Conservation (phyloP, 2,888 invertebrate species). For the Alviniconcha strummeri region DNA sequence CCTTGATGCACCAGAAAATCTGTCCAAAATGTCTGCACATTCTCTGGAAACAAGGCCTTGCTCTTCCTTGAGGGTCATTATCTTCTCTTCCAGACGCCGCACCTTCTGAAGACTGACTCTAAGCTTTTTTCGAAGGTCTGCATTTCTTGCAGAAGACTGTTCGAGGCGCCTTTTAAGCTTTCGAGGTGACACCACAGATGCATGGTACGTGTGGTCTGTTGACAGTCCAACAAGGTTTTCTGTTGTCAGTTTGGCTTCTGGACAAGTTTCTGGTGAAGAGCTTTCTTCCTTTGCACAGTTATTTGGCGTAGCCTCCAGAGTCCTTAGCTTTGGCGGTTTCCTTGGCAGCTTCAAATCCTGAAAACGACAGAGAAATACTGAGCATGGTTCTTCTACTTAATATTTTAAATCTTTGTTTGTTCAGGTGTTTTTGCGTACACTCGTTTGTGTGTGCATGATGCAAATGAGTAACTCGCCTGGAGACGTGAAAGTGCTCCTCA, state of each 20-base stretch:
- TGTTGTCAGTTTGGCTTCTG: neutral
- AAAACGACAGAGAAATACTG: too few relatives aligned
- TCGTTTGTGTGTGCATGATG: too few relatives aligned
- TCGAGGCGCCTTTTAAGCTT: slow-evolving; percentile 17
- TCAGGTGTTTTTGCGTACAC: too few relatives aligned
- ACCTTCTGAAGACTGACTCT: slow-evolving; percentile 10
- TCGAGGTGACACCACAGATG: neutral
- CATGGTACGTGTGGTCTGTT: slow-evolving; percentile 1
- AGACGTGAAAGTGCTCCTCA: too few relatives aligned
- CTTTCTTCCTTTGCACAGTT: too few relatives aligned
- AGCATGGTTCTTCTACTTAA: too few relatives aligned
- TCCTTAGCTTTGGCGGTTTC: too few relatives aligned
- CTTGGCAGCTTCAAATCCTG: too few relatives aligned
- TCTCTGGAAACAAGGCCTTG: neutral
- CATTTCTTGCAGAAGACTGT: neutral
- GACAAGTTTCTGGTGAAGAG: neutral
- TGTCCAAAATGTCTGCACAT: slow-evolving; percentile 2
- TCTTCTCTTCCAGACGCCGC: neutral
- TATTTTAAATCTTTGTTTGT: too few relatives aligned
- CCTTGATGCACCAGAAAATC: slow-evolving; percentile 18
- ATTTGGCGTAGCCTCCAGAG: too few relatives aligned
- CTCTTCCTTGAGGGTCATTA: slow-evolving; percentile 9
- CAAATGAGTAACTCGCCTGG: too few relatives aligned
- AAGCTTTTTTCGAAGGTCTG: slow-evolving; percentile 5
- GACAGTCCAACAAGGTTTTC: slow-evolving; percentile 2